Evolutionary conservation across 2,797 vertebrate genomes (phyloP).

Genomic region (Syngnathus acus): DNA sequence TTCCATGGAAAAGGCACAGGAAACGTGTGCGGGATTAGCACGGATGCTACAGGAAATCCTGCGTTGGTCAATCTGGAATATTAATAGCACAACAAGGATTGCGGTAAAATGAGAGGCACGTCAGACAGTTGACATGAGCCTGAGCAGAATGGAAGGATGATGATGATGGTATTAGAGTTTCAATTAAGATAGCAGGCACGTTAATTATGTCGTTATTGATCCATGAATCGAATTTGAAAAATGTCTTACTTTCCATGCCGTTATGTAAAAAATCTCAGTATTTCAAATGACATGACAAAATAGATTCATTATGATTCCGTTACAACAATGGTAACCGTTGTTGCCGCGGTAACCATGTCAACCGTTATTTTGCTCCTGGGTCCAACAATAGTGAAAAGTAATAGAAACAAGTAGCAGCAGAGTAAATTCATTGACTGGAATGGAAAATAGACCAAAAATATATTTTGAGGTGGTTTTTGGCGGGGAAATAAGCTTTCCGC

Average conservation of each 20-base stretch:
- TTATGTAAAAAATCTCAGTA: too few species aligned
- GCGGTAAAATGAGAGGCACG: constrained; percentile 46
- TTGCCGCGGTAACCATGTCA: not conserved
- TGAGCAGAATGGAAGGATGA: constrained; percentile 7
- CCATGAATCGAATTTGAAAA: too few species aligned
- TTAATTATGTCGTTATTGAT: too few species aligned
- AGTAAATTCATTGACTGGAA: not conserved
- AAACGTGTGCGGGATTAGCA: constrained; percentile 42
- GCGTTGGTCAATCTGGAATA: constrained; percentile 33
- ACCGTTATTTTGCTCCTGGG: not conserved
- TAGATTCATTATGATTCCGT: not conserved
- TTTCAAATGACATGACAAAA: constrained; percentile 7
- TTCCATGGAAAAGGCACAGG: constrained; percentile 15
- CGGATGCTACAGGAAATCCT: constrained; percentile 54
- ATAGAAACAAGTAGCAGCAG: not conserved
- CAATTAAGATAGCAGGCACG: constrained; percentile 20
- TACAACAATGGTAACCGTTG: not conserved
- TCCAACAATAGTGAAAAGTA: not conserved
- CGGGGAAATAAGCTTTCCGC: constrained; percentile 16
- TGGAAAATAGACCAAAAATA: not conserved
- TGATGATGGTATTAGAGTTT: constrained; percentile 38
- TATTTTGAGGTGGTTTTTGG: constrained; percentile 3
- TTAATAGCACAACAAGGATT: constrained; percentile 48
- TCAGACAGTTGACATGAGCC: constrained; percentile 32
- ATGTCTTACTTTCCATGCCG: too few species aligned